Conservation (phyloP, 2,113 vertebrate genomes). For the Pitta sordida region DNA sequence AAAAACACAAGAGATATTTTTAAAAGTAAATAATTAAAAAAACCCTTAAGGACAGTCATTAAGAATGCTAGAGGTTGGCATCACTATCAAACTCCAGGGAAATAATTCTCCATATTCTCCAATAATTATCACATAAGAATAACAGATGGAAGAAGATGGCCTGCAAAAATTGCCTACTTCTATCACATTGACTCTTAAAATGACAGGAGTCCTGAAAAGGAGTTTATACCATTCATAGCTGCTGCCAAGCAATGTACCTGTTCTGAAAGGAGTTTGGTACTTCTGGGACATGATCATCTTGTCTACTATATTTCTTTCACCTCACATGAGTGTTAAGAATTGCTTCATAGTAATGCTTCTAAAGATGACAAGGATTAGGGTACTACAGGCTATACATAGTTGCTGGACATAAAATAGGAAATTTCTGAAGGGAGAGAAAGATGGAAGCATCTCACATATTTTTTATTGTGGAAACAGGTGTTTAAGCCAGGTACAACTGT, state of each 20-base stretch:
- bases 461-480: not conserved
- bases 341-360: not conserved
- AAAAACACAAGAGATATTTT: not conserved
- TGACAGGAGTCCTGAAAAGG: not conserved
- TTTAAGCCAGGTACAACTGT: not conserved
- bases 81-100: not conserved
- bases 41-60: not conserved
- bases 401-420: not conserved
- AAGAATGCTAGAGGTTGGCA: not conserved
- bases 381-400: not conserved
- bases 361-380: not conserved
- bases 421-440: not conserved
- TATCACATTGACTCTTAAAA: not conserved
- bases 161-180: fast-evolving
- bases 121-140: not conserved
- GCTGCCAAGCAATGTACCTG: not conserved
- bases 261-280: not conserved
- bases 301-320: not conserved
- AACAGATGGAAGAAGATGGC: not conserved
- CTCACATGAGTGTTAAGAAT: not conserved
- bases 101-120: not conserved
- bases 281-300: not conserved
- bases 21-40: not conserved
- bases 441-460: not conserved
- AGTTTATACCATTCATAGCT: not conserved